Conservation (phyloP, 2,113 vertebrate genomes). For the Phodopus roborovskii region DNA sequence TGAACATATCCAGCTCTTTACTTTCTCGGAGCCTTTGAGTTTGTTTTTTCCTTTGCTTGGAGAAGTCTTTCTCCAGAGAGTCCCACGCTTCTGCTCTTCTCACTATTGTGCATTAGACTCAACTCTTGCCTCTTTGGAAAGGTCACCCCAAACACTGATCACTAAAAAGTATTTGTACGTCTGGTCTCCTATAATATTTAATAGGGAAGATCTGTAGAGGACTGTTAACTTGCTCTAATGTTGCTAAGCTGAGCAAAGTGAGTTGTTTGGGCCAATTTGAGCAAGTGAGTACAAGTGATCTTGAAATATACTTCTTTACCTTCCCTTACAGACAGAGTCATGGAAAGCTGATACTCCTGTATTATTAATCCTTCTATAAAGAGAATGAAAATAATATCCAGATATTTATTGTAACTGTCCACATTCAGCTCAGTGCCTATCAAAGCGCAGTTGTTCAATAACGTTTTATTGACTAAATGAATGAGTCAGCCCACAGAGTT, state of each 20-base stretch:
- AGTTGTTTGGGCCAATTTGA: background rate
- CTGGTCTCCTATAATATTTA: background rate
- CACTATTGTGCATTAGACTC: background rate
- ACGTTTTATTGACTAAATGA: background rate
- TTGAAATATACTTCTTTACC: background rate
- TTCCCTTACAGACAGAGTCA: background rate
- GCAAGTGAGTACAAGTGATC: background rate
- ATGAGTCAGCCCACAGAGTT: background rate
- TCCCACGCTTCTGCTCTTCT: background rate
- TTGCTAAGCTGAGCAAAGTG: background rate
- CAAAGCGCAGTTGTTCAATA: background rate
- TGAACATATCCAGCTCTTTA: background rate
- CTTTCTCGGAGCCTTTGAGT: background rate
- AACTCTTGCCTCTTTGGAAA: background rate
- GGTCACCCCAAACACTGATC: background rate
- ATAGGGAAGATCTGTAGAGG: background rate
- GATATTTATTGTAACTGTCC: background rate
- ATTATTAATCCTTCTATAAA: background rate
- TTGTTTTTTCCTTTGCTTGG: background rate
- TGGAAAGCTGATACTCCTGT: background rate
- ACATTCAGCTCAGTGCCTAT: background rate
- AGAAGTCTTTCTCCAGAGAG: background rate
- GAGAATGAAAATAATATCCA: background rate
- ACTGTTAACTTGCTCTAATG: background rate
- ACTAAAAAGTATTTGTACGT: background rate